These are phyloP conservation scores for Ptiloglossa arizonensis DNA, from an alignment of 1,140 invertebrate species.

Conservation along the genomic window DNA sequence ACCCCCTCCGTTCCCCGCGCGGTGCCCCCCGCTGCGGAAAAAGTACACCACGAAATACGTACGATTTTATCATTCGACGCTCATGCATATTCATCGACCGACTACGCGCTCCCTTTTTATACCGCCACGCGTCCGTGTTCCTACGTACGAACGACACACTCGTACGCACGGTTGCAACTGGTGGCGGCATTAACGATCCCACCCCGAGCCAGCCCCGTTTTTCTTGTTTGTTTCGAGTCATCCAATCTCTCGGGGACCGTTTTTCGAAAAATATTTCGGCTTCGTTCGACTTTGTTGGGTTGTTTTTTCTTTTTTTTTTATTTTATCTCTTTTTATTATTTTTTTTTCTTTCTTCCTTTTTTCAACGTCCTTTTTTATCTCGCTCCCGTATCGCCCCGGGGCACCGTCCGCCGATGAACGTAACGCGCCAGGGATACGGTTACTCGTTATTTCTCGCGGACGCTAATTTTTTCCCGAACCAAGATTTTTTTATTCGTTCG, in stretches of 20 bases:
- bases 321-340: too few species aligned
- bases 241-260: slow-evolving; percentile 39
- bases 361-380: not conserved
- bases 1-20: not conserved
- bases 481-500: not conserved
- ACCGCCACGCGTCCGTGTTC: slow-evolving; percentile 31
- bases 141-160: slow-evolving; percentile 27
- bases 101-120: slow-evolving; percentile 50
- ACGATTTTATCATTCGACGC: slow-evolving; percentile 66
- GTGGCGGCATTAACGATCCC: slow-evolving; percentile 61
- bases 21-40: not conserved
- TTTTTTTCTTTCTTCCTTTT: not conserved
- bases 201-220: not conserved
- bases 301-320: not conserved
- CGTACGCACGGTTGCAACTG: slow-evolving; percentile 53
- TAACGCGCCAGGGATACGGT: not conserved
- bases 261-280: slow-evolving; percentile 35
- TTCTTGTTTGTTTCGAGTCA: slow-evolving; percentile 22
- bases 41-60: slow-evolving; percentile 45
- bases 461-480: not conserved
- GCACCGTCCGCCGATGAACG: too few species aligned
- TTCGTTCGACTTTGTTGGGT: slow-evolving; percentile 13
- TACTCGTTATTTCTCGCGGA: not conserved
- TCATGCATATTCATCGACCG: slow-evolving; percentile 66
- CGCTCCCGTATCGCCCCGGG: too few species aligned